These are phyloP conservation scores for Hyles lineata DNA, from an alignment of 2,888 invertebrate genomes.

Conservation along the genomic window DNA sequence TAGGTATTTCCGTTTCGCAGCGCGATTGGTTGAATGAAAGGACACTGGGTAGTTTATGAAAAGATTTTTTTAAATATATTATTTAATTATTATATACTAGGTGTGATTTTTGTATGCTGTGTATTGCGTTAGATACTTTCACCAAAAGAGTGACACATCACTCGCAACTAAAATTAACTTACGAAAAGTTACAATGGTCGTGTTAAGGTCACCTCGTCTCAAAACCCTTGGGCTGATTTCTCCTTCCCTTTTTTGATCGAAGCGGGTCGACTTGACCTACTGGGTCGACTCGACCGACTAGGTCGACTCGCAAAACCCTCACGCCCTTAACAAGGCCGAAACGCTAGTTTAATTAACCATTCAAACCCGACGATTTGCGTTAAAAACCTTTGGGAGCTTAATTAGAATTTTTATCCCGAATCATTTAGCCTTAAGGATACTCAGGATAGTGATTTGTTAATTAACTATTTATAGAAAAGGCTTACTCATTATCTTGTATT, in stretches of 20 bases:
- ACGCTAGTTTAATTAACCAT: slow-evolving; percentile 14
- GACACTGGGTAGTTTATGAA: no score
- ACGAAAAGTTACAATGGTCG: neutral
- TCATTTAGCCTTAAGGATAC: neutral
- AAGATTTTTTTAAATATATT: no score
- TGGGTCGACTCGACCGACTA: no score
- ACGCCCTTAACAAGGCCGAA: neutral
- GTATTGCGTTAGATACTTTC: neutral
- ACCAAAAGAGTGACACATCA: neutral
- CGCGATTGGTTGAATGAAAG: no score
- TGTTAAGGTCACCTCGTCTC: slow-evolving; percentile 9
- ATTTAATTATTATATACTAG: no score
- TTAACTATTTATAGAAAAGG: neutral
- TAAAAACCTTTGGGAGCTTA: slow-evolving; percentile 4
- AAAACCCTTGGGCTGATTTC: slow-evolving; percentile 13
- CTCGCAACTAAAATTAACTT: neutral
- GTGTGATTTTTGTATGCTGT: no score
- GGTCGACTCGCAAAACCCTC: neutral
- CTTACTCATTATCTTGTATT: no score
- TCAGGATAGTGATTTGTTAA: neutral
- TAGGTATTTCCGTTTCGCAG: no score
- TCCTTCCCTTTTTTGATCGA: slow-evolving; percentile 19
- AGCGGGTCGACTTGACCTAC: neutral
- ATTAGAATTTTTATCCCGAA: slow-evolving; percentile 5
- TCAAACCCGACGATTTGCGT: neutral